phyloP scores from a whole-genome alignment of 2,797 vertebrate genomes.

The Chelidonichthys spinosus region DNA sequence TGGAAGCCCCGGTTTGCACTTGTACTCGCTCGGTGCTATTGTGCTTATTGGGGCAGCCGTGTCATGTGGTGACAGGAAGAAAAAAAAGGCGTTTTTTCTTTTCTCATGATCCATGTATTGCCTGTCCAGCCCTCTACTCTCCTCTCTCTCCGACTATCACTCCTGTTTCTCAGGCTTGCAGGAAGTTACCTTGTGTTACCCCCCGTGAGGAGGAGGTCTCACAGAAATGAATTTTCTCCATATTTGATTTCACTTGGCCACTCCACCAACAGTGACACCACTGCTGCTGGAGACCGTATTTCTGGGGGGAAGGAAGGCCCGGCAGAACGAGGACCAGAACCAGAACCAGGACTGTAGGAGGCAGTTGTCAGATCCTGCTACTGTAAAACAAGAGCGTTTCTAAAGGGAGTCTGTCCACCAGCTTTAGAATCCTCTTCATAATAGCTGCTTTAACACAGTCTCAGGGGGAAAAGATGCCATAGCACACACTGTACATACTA shows the following conservation, averaged over 20 bases:
- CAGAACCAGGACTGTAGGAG: background rate
- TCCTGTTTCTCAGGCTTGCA: background rate
- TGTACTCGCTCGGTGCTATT: slow-evolving; percentile 45
- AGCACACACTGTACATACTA: background rate
- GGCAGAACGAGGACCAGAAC: background rate
- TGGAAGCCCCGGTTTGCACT: slow-evolving; percentile 38
- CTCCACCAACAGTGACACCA: background rate
- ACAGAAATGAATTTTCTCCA: background rate
- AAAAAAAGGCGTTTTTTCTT: slow-evolving; percentile 40
- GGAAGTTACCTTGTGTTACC: slow-evolving; percentile 14
- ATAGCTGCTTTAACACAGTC: background rate
- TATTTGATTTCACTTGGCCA: slow-evolving; percentile 5
- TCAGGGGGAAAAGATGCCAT: background rate
- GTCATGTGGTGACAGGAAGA: slow-evolving; percentile 33
- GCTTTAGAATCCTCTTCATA: too few species aligned
- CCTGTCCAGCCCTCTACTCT: slow-evolving; percentile 6
- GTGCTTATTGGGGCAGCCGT: slow-evolving; percentile 52
- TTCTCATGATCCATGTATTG: slow-evolving; percentile 67
- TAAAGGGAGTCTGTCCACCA: background rate
- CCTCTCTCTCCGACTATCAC: slow-evolving; percentile 5
- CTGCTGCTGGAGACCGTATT: background rate
- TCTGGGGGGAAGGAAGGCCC: background rate
- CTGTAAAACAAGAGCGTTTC: background rate
- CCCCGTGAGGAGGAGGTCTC: slow-evolving; percentile 1
- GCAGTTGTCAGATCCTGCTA: background rate